These are phyloP conservation scores for Drosophila melanosoma DNA, from an alignment of 2,888 invertebrate species.

Conservation along the genomic window DNA sequence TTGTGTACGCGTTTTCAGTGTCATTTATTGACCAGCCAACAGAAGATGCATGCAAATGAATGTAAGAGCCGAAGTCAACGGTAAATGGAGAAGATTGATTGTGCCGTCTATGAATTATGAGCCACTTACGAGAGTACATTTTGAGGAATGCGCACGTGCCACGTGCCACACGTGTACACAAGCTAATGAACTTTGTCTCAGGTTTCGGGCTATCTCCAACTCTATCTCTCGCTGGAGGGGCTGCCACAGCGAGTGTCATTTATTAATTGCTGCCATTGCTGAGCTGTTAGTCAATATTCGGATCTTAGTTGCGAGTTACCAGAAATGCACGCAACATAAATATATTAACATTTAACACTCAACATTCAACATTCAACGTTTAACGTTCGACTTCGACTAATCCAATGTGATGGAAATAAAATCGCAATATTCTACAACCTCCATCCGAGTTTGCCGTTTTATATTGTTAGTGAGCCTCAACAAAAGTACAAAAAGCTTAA, in stretches of 20 bases:
- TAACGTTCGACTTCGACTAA: constrained; percentile 33
- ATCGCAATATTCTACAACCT: background rate
- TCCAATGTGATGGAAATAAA: constrained; percentile 6
- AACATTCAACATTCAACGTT: background rate
- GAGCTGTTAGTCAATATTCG: constrained; percentile 1
- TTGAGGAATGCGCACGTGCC: constrained; percentile 3
- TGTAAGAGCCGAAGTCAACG: constrained; percentile 52
- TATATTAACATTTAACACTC: constrained; percentile 36
- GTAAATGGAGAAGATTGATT: constrained; percentile 59
- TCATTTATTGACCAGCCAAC: constrained; percentile 52
- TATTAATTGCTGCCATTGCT: constrained; percentile 38
- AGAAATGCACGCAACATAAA: constrained; percentile 6
- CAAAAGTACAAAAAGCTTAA: constrained; percentile 5
- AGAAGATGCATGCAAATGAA: constrained; percentile 66
- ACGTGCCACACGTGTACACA: constrained; percentile 40
- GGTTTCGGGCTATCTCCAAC: background rate
- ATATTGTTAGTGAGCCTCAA: constrained; percentile 1
- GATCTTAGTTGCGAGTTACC: background rate
- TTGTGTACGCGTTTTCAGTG: constrained; percentile 34
- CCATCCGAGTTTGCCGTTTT: background rate
- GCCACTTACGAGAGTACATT: background rate
- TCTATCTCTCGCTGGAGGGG: background rate
- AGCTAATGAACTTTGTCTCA: constrained; percentile 40
- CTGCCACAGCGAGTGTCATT: constrained; percentile 29
- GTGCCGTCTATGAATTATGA: constrained; percentile 61